These are phyloP conservation scores for Tetramorium simillimum DNA, from an alignment of 1,140 invertebrate species.

Conservation along the genomic window DNA sequence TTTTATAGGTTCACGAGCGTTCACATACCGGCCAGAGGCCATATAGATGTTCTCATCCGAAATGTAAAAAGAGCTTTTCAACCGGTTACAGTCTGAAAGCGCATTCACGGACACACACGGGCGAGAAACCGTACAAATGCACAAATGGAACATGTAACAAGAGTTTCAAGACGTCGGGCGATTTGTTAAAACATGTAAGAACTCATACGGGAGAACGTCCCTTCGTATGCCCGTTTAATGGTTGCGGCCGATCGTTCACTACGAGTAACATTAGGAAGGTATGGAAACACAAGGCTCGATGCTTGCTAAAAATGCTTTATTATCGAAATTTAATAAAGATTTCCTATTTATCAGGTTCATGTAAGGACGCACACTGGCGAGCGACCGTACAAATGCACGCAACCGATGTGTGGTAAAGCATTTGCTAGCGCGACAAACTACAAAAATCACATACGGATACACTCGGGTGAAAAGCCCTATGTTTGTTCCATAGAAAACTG, in stretches of 20 bases:
- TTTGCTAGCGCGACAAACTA: slow-evolving; percentile 91
- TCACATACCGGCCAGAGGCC: slow-evolving; percentile 88
- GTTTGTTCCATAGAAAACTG: slow-evolving; percentile 88
- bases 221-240: slow-evolving; percentile 88
- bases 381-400: slow-evolving; percentile 88
- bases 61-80: slow-evolving; percentile 89
- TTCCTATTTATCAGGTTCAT: slow-evolving; percentile 79
- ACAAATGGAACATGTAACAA: slow-evolving; percentile 87
- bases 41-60: slow-evolving; percentile 87
- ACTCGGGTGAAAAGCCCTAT: slow-evolving; percentile 88
- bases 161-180: slow-evolving; percentile 89
- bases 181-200: slow-evolving; percentile 89
- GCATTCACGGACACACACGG: slow-evolving; percentile 89
- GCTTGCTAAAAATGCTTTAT: not conserved
- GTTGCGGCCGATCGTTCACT: slow-evolving; percentile 90
- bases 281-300: not conserved
- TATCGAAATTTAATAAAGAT: not conserved
- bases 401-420: slow-evolving; percentile 87
- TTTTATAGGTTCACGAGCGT: slow-evolving; percentile 87
- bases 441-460: slow-evolving; percentile 88
- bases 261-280: slow-evolving; percentile 92
- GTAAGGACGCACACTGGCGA: slow-evolving; percentile 88
- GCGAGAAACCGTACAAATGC: slow-evolving; percentile 90
- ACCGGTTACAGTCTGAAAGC: slow-evolving; percentile 90
- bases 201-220: slow-evolving; percentile 91